These are phyloP conservation scores for Spisula solida DNA, from an alignment of 2,888 invertebrate species.

Conservation along the genomic window DNA sequence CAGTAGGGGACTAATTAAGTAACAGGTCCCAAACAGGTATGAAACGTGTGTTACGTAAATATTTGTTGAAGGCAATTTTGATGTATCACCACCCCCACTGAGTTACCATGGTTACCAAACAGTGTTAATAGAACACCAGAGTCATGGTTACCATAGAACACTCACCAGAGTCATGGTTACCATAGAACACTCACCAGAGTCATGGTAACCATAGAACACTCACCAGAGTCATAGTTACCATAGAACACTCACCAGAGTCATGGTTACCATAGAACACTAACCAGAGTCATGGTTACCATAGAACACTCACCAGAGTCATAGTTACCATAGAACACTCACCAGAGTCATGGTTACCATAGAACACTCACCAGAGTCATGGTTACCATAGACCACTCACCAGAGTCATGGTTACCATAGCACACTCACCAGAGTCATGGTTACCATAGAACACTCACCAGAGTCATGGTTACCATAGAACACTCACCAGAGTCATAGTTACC, in stretches of 20 bases:
- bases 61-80: too few relatives aligned
- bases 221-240: constrained; percentile 80
- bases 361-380: constrained; percentile 80
- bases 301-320: constrained; percentile 81
- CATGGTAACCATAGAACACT: too few relatives aligned
- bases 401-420: constrained; percentile 76
- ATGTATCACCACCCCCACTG: too few relatives aligned
- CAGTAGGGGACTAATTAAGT: too few relatives aligned
- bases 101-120: too few relatives aligned
- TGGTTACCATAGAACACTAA: constrained; percentile 72
- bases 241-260: constrained; percentile 81
- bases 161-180: constrained; percentile 79
- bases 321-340: constrained; percentile 75
- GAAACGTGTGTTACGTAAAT: too few relatives aligned
- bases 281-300: constrained; percentile 80
- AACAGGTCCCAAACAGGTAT: too few relatives aligned
- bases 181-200: constrained; percentile 80
- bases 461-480: constrained; percentile 74
- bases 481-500: constrained; percentile 79
- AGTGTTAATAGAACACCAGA: too few relatives aligned
- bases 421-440: constrained; percentile 79
- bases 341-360: constrained; percentile 77
- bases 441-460: constrained; percentile 79
- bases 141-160: too few relatives aligned
- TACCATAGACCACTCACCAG: constrained; percentile 78